These are phyloP conservation scores for Acanthisitta chloris DNA, from an alignment of 2,113 vertebrate genomes.

Conservation along the genomic window DNA sequence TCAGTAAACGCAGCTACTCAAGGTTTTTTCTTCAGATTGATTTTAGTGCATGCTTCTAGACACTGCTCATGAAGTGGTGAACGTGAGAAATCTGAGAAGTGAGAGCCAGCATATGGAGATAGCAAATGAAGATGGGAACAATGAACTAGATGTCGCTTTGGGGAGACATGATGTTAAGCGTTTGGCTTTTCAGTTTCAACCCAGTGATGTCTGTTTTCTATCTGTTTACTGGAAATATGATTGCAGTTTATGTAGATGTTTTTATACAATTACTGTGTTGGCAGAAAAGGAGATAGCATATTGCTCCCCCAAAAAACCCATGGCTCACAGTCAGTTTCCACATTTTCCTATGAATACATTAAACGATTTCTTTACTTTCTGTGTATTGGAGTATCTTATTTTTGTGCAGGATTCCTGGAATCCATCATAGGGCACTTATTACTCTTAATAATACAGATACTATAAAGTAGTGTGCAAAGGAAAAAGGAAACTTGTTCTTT, in stretches of 20 bases:
- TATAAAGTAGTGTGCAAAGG: background rate
- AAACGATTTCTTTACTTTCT: background rate
- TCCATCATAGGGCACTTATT: background rate
- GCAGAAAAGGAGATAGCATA: background rate
- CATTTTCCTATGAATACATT: background rate
- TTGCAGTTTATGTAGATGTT: background rate
- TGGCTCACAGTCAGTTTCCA: background rate
- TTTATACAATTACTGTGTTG: background rate
- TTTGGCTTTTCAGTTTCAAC: conserved; percentile 5
- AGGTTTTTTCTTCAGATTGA: background rate
- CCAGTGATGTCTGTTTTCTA: background rate
- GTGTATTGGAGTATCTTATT: background rate
- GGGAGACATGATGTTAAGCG: background rate
- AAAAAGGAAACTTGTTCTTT: background rate
- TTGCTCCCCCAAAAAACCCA: background rate
- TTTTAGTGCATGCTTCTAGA: background rate
- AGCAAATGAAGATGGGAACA: background rate
- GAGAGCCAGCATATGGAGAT: background rate
- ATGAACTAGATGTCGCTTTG: conserved; percentile 2
- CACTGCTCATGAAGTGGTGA: background rate
- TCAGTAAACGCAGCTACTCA: background rate
- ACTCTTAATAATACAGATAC: background rate
- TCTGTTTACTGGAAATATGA: background rate
- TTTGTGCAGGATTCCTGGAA: background rate
- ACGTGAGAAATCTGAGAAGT: background rate